A percentile compares a stretch with the other conserved stretches of the same genome.
These are phyloP conservation scores for Tipula unca DNA, from an alignment of 2,888 invertebrate genomes.

Conservation along the genomic window DNA sequence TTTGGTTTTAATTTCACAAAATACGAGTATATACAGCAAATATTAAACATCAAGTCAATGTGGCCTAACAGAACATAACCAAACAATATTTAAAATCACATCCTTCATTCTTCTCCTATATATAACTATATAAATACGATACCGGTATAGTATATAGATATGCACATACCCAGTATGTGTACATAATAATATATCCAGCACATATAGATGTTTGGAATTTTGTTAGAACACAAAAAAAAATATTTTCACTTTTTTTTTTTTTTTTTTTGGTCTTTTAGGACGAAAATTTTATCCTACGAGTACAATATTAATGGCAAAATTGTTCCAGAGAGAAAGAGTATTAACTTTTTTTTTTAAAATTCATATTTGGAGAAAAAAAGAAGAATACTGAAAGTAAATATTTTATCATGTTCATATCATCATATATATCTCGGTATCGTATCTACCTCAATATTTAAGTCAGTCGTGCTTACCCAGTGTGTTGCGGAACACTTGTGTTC, in stretches of 20 bases:
- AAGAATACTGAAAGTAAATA: background rate
- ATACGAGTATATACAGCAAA: background rate
- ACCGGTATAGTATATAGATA: background rate
- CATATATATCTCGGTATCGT: background rate
- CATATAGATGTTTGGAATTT: background rate
- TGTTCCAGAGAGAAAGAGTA: background rate
- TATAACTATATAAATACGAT: no score
- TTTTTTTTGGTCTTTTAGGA: background rate
- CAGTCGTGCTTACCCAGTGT: no score
- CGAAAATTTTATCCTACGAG: background rate
- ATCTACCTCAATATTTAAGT: background rate
- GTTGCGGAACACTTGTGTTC: no score
- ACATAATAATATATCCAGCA: background rate
- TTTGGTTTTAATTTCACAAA: slow-evolving; percentile 14
- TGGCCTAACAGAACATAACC: slow-evolving; percentile 14
- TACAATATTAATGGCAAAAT: background rate
- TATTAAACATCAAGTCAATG: slow-evolving; percentile 14
- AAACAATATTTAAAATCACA: slow-evolving; percentile 14
- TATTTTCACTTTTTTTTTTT: background rate
- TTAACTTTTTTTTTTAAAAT: no score
- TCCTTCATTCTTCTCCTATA: slow-evolving; percentile 1
- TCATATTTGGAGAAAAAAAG: background rate
- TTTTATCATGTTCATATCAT: background rate
- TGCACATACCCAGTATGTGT: background rate
- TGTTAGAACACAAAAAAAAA: background rate